Base-by-base conservation (phyloP, 2,797 vertebrate genomes). In the Alca torda region DNA sequence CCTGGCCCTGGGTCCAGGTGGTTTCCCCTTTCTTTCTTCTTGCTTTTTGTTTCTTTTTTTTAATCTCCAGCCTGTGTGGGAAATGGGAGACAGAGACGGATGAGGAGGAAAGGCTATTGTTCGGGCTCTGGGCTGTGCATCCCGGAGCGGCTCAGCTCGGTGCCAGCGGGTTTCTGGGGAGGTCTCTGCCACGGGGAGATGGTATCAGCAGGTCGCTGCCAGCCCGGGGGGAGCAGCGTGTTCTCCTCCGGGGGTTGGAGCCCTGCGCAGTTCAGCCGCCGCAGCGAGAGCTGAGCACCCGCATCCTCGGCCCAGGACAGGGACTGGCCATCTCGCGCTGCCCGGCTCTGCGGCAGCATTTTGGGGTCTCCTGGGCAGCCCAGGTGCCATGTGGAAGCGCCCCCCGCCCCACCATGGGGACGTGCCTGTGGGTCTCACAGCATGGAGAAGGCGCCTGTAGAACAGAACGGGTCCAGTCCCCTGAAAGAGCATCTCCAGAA, bases 251-350 rank as follows among this genome's bases (percentile, higher is more conserved):
- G 3, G 21, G 30, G 31, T 39, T 65, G 53, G 30, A 80, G 53
- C 69, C 54, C 50, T 45, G 46, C 33, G 39, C 57, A 16, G 30
- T 50, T 45, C n/a, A 9, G 28, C 24, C 45, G 61, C 30, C 30
- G 45, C 63, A 53, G 56, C 1, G 0, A 21, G 39, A 65, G 20
- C 46, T 26, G 57, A 39, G 41, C 26, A 60, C 46, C 51, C 11
- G 0, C 41, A 19, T 50, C 57, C 63, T 39, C 2, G 0, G 8
- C 16, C 35, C 2, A 1, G 45, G 68, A 21, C 1, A 4, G 37
- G 37, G 7, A 56, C 31, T 10, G 30, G 20, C 14, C 2, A 3
- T 18, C 46, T 31, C 7, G 1, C 3, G 6, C 28, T 13, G 18
- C 39, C 39, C 0, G 0, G n/a, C 39, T 35, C 70, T 50, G 54